phyloP scores from a whole-genome alignment of 1,140 invertebrate genomes.

The Theocolax elegans region DNA sequence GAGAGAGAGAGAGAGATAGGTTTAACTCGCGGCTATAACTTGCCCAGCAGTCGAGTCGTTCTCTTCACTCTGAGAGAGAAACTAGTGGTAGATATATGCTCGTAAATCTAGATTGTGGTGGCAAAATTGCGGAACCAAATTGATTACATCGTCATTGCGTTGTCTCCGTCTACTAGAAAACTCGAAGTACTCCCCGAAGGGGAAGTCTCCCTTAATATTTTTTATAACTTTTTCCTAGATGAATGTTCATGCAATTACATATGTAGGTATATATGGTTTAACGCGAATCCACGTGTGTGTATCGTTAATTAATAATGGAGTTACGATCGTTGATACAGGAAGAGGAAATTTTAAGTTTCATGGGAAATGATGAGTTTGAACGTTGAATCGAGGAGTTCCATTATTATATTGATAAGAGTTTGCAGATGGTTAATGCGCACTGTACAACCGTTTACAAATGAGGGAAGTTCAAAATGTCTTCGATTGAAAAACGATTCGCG shows the following conservation, averaged over 20 bases:
- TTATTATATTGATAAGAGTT: no score
- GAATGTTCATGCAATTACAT: no score
- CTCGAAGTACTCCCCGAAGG: neutral
- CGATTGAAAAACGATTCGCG: no score
- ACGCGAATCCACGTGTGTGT: constrained; percentile 11
- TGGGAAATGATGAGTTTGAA: no score
- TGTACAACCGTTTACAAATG: no score
- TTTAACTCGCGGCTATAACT: neutral
- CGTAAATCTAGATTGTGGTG: constrained; percentile 14
- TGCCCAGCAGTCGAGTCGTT: neutral
- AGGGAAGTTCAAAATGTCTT: no score
- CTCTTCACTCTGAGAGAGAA: neutral
- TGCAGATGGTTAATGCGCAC: no score
- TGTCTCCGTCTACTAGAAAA: neutral
- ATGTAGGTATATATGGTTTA: no score
- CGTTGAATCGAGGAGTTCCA: no score
- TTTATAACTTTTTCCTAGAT: no score
- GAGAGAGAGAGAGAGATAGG: neutral
- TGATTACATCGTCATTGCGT: constrained; percentile 13
- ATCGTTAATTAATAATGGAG: constrained; percentile 28
- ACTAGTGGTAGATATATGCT: neutral
- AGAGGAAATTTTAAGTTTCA: no score
- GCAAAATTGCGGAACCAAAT: constrained; percentile 14
- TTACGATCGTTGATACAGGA: neutral
- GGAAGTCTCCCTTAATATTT: no score